Conservation (phyloP, 1,140 invertebrate species). For the Prorops nasuta region DNA sequence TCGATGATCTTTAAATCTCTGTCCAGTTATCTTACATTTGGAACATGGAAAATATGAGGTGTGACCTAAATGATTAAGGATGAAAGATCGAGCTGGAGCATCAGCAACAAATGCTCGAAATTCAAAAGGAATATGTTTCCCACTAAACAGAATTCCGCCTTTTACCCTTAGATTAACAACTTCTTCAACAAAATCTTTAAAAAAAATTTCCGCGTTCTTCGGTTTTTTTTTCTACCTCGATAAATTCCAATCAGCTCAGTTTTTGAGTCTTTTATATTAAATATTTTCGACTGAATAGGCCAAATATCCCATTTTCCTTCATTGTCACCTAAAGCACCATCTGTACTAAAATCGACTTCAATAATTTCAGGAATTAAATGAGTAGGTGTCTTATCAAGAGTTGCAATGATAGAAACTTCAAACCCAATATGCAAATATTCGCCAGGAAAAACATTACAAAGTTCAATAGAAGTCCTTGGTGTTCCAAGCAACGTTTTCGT, state of each 20-base stretch:
- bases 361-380: constrained; percentile 13
- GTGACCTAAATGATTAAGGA: too few species aligned
- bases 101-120: too few species aligned
- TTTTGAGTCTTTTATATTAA: constrained; percentile 9
- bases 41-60: too few species aligned
- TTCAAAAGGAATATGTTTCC: too few species aligned
- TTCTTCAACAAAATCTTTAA: constrained; percentile 17
- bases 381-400: background rate
- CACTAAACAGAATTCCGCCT: too few species aligned
- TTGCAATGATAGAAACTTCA: constrained; percentile 5
- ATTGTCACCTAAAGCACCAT: constrained; percentile 19
- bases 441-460: constrained; percentile 10
- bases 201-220: constrained; percentile 10
- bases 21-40: too few species aligned
- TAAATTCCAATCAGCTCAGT: constrained; percentile 18
- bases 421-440: constrained; percentile 26
- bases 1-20: too few species aligned
- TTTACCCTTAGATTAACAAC: too few species aligned
- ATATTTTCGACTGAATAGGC: constrained; percentile 23
- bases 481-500: constrained; percentile 16
- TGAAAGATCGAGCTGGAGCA: too few species aligned
- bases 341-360: constrained; percentile 23
- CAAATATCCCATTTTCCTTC: constrained; percentile 17
- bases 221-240: constrained; percentile 17
- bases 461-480: too few species aligned